A percentile compares a stretch with the other conserved stretches of the same genome.
These are phyloP conservation scores for Sula dactylatra DNA, from an alignment of 2,113 vertebrate genomes.

Conservation along the genomic window DNA sequence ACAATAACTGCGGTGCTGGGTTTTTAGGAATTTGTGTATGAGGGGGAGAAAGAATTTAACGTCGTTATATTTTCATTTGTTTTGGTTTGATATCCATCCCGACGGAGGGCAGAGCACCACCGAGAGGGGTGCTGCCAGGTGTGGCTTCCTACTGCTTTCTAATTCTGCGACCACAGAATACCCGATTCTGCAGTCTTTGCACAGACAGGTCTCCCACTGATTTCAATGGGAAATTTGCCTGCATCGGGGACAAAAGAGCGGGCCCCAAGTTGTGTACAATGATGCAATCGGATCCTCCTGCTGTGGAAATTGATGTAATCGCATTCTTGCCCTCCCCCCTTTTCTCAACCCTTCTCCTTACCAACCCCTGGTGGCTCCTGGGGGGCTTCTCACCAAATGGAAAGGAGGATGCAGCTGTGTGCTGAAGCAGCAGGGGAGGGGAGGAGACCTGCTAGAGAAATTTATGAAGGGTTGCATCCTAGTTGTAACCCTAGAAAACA, in stretches of 20 bases:
- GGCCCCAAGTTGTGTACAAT: constrained; percentile 38
- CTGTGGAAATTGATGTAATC: constrained; percentile 59
- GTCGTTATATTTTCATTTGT: neutral
- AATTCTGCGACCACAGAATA: constrained; percentile 30
- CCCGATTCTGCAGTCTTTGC: neutral
- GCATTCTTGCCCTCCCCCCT: neutral
- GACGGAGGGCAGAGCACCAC: neutral
- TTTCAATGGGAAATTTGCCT: constrained; percentile 48
- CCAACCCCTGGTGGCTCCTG: neutral
- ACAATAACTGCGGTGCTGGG: neutral
- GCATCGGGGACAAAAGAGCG: constrained; percentile 42
- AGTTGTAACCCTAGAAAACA: neutral
- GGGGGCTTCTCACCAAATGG: neutral
- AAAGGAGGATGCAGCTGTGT: constrained; percentile 12
- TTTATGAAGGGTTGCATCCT: neutral
- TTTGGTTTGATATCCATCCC: neutral
- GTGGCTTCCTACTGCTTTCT: constrained; percentile 47
- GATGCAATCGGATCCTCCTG: constrained; percentile 53
- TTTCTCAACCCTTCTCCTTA: neutral
- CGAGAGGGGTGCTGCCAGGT: constrained; percentile 40
- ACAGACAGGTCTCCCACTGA: constrained; percentile 26
- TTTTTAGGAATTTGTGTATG: neutral
- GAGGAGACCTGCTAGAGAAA: constrained; percentile 4
- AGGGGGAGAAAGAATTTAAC: neutral
- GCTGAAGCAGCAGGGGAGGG: neutral